Conservation (phyloP, 2,888 invertebrate genomes). For the Hypomecis atomaria region DNA sequence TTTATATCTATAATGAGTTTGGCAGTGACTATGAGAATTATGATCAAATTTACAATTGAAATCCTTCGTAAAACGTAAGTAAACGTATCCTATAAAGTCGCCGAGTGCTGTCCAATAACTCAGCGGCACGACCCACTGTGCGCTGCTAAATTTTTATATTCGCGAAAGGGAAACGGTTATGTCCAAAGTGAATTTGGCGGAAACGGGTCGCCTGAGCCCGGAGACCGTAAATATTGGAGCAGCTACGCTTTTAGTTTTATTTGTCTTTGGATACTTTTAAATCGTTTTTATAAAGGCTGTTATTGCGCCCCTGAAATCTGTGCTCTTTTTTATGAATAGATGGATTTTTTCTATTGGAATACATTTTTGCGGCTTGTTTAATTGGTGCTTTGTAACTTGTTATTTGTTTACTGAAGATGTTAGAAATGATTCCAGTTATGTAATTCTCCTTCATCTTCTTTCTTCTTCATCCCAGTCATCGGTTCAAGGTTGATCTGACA, state of each 20-base stretch:
- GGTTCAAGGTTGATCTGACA: too few species aligned
- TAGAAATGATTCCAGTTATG: too few species aligned
- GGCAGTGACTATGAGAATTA: too few species aligned
- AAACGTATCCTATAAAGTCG: conserved; percentile 15
- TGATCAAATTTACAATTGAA: too few species aligned
- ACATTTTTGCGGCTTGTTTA: too few species aligned
- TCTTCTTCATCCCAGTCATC: too few species aligned
- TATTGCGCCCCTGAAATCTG: neutral
- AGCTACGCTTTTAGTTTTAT: conserved; percentile 36
- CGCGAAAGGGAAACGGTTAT: conserved; percentile 73
- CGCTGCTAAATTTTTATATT: conserved; percentile 75
- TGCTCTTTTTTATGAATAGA: neutral
- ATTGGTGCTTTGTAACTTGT: too few species aligned
- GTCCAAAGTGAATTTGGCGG: conserved; percentile 67
- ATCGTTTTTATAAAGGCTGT: neutral
- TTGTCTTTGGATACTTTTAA: conserved; percentile 18
- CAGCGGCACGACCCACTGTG: conserved; percentile 62
- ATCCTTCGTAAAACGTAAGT: neutral
- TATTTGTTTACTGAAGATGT: too few species aligned
- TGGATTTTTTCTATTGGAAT: neutral
- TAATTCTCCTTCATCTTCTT: too few species aligned
- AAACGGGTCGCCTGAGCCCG: conserved; percentile 48
- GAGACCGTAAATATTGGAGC: conserved; percentile 28
- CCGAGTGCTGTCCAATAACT: conserved; percentile 56
- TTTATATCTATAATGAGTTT: too few species aligned